These are phyloP conservation scores for Nephila pilipes DNA, from an alignment of 1,140 invertebrate genomes.

Conservation along the genomic window DNA sequence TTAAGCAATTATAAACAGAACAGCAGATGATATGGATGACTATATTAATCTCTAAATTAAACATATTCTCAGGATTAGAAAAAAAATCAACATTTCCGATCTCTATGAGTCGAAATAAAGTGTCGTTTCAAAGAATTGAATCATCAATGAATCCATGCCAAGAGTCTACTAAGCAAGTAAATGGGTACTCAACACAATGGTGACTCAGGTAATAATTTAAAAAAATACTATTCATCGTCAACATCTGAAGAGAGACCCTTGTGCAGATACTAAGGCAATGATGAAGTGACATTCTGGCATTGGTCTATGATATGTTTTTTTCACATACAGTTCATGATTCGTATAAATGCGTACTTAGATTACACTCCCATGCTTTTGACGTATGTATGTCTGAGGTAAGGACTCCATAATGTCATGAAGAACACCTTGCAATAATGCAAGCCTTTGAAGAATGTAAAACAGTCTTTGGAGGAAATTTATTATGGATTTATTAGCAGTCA, in stretches of 20 bases:
- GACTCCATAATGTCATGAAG: constrained; percentile 1
- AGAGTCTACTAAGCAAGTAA: neutral
- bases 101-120: neutral
- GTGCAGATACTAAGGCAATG: constrained; percentile 73
- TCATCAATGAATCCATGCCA: neutral
- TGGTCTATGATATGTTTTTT: constrained; percentile 74
- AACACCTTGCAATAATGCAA: constrained; percentile 18
- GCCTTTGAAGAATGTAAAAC: constrained; percentile 15
- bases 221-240: constrained; percentile 74
- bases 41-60: constrained; percentile 16
- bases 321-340: constrained; percentile 50
- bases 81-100: neutral
- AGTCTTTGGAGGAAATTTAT: constrained; percentile 54
- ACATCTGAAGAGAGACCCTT: constrained; percentile 67
- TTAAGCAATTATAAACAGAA: constrained; percentile 41
- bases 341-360: constrained; percentile 50
- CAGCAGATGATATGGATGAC: constrained; percentile 47
- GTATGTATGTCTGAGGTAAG: constrained; percentile 41
- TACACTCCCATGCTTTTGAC: neutral
- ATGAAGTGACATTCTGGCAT: constrained; percentile 71
- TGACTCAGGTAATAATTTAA: constrained; percentile 45
- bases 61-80: neutral
- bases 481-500: constrained; percentile 50
- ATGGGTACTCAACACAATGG: constrained; percentile 56
- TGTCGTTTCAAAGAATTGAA: neutral